These are phyloP conservation scores for Hypomecis punctinalis DNA, from an alignment of 2,888 invertebrate genomes.

Conservation along the genomic window DNA sequence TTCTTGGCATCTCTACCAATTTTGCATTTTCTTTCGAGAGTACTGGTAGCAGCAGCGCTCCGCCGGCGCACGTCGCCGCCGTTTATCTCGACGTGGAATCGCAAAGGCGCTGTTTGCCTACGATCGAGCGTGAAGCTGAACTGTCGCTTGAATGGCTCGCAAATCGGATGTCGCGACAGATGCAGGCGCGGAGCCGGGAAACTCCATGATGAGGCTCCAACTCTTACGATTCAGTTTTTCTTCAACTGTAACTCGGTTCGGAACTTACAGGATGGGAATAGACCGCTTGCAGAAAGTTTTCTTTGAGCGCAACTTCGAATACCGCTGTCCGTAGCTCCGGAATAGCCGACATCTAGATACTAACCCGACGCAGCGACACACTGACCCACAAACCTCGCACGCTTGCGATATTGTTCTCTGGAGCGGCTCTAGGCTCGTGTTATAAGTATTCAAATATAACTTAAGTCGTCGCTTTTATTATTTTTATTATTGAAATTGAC, in stretches of 20 bases:
- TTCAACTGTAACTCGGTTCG: slow-evolving; percentile 16
- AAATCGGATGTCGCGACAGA: slow-evolving; percentile 43
- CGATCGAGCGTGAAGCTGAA: slow-evolving; percentile 46
- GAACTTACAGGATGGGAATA: slow-evolving; percentile 25
- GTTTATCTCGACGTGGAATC: slow-evolving; percentile 47
- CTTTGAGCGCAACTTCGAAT: too few relatives aligned
- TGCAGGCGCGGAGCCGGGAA: slow-evolving; percentile 25
- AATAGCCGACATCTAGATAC: too few relatives aligned
- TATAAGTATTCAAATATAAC: neutral
- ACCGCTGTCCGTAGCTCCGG: too few relatives aligned
- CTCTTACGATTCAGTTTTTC: slow-evolving; percentile 19
- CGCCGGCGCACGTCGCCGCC: slow-evolving; percentile 24
- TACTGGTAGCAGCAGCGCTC: neutral
- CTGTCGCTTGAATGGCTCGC: slow-evolving; percentile 41
- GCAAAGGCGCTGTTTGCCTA: slow-evolving; percentile 40
- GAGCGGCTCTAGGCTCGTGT: neutral
- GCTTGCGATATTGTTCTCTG: neutral
- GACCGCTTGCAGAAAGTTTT: slow-evolving; percentile 19
- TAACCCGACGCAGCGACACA: neutral
- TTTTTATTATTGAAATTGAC: neutral
- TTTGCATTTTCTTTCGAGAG: too few relatives aligned
- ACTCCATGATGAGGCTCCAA: slow-evolving; percentile 22
- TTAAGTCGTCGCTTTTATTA: neutral
- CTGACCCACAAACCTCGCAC: slow-evolving; percentile 1
- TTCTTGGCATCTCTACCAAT: too few relatives aligned